These are phyloP conservation scores for Echinometra lucunter DNA, from an alignment of 53 echinoderm and acorn worm species.

Conservation along the genomic window DNA sequence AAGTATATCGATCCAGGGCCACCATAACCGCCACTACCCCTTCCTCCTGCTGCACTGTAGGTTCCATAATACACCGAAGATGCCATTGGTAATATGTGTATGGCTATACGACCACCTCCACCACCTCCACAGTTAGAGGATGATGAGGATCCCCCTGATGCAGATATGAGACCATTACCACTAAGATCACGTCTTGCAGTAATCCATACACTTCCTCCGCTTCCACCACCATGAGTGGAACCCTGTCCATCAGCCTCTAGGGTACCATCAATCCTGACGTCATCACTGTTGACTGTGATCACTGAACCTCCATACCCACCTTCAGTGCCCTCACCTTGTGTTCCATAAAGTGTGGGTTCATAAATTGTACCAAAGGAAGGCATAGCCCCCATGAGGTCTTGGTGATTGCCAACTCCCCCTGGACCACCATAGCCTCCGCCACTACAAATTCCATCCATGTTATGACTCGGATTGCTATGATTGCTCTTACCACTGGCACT, in stretches of 20 bases:
- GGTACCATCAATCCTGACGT: conserved; percentile 80
- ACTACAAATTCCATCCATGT: conserved; percentile 66
- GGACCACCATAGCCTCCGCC: conserved; percentile 94
- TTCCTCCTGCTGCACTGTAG: conserved; percentile 82
- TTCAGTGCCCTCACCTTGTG: conserved; percentile 67
- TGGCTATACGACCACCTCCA: conserved; percentile 89
- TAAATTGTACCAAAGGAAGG: conserved; percentile 91
- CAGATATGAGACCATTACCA: conserved; percentile 81
- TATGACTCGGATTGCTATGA: conserved; percentile 78
- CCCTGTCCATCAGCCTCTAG: conserved; percentile 76
- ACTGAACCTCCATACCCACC: conserved; percentile 83
- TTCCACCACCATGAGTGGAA: conserved; percentile 77
- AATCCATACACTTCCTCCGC: conserved; percentile 87
- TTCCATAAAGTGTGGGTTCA: conserved; percentile 71
- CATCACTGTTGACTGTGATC: conserved; percentile 72
- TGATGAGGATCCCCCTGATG: conserved; percentile 78
- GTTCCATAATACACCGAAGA: conserved; percentile 71
- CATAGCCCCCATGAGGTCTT: conserved; percentile 57
- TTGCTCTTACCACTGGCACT: conserved; percentile 79
- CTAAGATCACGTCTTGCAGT: conserved; percentile 62
- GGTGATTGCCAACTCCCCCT: conserved; percentile 77
- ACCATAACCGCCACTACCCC: conserved; percentile 70
- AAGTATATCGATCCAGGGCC: conserved; percentile 93
- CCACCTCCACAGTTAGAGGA: conserved; percentile 79
- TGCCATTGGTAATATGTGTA: conserved; percentile 67